Percentiles rank a stretch among this genome's conserved stretches.
Evolutionary conservation across 1,140 invertebrate genomes (phyloP).

Genomic region (Ostrea denselamellosa): DNA sequence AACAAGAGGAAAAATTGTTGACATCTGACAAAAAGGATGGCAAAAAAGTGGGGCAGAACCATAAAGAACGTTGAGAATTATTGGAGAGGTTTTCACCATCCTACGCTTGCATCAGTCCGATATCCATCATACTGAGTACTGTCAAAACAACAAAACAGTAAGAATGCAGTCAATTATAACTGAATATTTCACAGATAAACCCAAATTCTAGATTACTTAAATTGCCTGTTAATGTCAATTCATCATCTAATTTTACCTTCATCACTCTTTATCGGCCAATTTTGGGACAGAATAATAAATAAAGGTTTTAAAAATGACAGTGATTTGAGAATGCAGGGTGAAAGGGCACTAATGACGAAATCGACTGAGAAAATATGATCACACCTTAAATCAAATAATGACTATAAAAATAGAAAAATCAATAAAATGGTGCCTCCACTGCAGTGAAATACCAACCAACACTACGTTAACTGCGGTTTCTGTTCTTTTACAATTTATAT

Average conservation of each 20-base stretch:
- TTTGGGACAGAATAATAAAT: constrained; percentile 11
- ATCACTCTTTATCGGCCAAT: neutral
- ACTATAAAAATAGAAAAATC: neutral
- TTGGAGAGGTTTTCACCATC: neutral
- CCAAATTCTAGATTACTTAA: constrained; percentile 4
- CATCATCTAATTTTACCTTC: constrained; percentile 24
- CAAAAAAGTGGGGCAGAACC: neutral
- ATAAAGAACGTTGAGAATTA: neutral
- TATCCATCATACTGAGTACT: neutral
- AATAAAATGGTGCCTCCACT: too few relatives aligned
- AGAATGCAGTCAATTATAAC: neutral
- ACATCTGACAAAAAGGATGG: constrained; percentile 22
- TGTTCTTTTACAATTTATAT: neutral
- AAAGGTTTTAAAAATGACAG: neutral
- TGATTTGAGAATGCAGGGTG: neutral
- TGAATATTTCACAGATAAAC: neutral
- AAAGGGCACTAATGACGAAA: neutral
- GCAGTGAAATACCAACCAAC: neutral
- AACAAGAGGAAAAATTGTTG: constrained; percentile 26
- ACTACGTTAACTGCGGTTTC: neutral
- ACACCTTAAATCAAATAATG: neutral
- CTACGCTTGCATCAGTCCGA: neutral
- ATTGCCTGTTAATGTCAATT: neutral
- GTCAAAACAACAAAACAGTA: neutral
- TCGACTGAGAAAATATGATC: neutral